Conservation (phyloP, 2,797 vertebrate species). For the Diplodus sargus region DNA sequence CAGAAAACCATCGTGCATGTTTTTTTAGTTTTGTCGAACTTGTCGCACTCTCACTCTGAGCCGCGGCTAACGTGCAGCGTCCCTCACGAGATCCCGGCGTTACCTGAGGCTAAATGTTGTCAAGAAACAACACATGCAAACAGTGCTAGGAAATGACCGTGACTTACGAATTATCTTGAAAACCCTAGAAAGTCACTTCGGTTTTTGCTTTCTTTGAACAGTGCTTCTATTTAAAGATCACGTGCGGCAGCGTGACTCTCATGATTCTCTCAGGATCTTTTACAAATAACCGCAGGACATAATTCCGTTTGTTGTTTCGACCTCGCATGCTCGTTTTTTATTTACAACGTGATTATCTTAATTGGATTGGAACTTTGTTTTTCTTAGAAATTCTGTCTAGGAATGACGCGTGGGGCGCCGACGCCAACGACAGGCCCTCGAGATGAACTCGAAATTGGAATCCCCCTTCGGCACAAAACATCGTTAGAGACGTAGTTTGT, state of each 20-base stretch:
- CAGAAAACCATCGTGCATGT: neutral
- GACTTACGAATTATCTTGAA: conserved; percentile 21
- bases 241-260: neutral
- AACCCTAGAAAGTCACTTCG: neutral
- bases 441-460: neutral
- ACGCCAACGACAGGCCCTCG: neutral
- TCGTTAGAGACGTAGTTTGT: neutral
- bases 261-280: neutral
- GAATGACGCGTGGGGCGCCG: neutral
- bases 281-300: neutral
- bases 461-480: neutral
- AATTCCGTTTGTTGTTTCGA: neutral
- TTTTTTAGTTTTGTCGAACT: neutral
- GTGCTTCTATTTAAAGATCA: neutral
- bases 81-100: neutral
- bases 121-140: conserved; percentile 16
- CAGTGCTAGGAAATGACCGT: neutral
- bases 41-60: neutral
- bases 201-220: neutral
- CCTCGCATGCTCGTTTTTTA: neutral
- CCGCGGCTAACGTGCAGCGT: neutral
- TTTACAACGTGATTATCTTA: neutral
- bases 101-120: conserved; percentile 5
- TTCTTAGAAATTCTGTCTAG: neutral
- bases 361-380: neutral